phyloP scores from a whole-genome alignment of 2,797 vertebrate species.

The Thunnus albacares region DNA sequence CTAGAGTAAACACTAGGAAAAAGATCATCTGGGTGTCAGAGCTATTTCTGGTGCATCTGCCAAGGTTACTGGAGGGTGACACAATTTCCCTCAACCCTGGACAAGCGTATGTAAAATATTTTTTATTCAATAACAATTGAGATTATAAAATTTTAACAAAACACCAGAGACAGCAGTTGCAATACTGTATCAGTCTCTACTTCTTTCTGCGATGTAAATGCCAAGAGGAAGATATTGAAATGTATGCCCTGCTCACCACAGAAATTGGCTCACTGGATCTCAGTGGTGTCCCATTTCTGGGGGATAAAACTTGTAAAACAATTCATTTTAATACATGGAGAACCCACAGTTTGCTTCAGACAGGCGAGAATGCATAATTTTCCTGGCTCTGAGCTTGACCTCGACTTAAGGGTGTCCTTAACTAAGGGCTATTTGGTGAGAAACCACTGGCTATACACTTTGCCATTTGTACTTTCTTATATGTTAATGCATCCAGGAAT shows the following conservation, averaged over 20 bases:
- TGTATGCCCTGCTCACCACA: constrained; percentile 50
- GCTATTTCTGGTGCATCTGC: constrained; percentile 10
- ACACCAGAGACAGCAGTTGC: constrained; percentile 29
- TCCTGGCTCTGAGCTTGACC: constrained; percentile 75
- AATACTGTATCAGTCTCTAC: constrained; percentile 3
- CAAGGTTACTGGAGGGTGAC: constrained; percentile 17
- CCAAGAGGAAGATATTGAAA: constrained; percentile 65
- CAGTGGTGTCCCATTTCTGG: constrained; percentile 74
- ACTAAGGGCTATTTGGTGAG: constrained; percentile 79
- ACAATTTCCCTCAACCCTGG: not conserved
- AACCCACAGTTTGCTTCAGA: constrained; percentile 64
- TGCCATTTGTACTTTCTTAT: constrained; percentile 80
- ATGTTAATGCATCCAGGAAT: constrained; percentile 81
- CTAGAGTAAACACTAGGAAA: not conserved
- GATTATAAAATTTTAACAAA: constrained; percentile 35
- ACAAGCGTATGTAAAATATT: not conserved
- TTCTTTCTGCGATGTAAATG: constrained; percentile 61
- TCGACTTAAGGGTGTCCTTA: constrained; percentile 79
- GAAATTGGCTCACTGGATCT: constrained; percentile 73
- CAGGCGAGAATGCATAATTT: constrained; percentile 76
- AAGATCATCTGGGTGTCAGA: not conserved
- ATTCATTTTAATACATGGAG: constrained; percentile 80
- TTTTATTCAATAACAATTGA: constrained; percentile 9
- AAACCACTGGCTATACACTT: constrained; percentile 68
- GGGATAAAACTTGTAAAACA: constrained; percentile 77